phyloP scores from a whole-genome alignment of 2,113 vertebrate genomes.

The Murina feae region DNA sequence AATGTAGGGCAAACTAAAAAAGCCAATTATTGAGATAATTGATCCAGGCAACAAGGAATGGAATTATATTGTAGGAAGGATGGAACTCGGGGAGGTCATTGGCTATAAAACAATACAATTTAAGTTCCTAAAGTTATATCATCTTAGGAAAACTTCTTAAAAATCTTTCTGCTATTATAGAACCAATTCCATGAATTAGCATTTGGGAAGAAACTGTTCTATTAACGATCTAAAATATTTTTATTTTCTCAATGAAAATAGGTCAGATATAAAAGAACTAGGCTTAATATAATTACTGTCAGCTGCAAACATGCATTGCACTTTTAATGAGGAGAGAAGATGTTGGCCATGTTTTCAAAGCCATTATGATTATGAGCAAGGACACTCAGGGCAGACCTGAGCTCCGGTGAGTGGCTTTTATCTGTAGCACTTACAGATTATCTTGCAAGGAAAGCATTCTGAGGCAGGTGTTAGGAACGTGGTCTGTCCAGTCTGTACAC shows the following conservation, averaged over 20 bases:
- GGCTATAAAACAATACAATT: background rate
- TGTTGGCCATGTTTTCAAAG: background rate
- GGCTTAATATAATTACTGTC: background rate
- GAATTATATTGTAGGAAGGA: background rate
- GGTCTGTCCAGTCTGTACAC: background rate
- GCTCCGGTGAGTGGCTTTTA: background rate
- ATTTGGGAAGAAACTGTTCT: background rate
- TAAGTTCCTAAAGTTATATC: background rate
- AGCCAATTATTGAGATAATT: background rate
- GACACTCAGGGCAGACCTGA: background rate
- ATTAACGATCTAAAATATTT: background rate
- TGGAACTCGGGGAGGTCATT: background rate
- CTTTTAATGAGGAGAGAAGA: conserved; percentile 6
- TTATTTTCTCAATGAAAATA: background rate
- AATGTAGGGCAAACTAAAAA: background rate
- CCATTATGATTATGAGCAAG: background rate
- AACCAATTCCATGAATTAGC: background rate
- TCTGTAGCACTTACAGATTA: background rate
- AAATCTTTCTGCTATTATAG: background rate
- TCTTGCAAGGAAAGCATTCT: background rate
- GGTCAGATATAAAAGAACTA: conserved; percentile 6
- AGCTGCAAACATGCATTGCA: background rate
- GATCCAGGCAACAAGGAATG: background rate
- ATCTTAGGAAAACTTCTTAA: background rate
- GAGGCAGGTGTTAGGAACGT: background rate